Conservation (phyloP, 2,888 invertebrate genomes). For the Clusia tigrina region DNA sequence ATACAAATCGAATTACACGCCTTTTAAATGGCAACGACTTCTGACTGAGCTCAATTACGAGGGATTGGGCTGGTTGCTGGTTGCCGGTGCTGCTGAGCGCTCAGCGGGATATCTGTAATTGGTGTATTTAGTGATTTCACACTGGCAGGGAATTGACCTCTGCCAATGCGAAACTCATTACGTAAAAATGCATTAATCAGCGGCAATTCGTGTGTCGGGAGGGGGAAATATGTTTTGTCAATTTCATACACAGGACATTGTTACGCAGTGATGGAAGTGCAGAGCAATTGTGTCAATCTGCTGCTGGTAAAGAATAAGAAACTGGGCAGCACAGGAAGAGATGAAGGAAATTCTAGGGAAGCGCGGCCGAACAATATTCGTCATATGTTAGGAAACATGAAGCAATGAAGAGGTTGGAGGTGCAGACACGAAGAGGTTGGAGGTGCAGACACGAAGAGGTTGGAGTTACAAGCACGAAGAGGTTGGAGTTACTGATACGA, state of each 20-base stretch:
- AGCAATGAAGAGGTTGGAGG: too few relatives aligned
- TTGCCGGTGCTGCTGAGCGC: background rate
- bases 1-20: constrained; percentile 62
- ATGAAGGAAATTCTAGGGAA: too few relatives aligned
- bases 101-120: constrained; percentile 40
- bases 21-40: constrained; percentile 49
- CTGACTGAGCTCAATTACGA: background rate
- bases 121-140: constrained; percentile 27
- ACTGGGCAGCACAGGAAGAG: too few relatives aligned
- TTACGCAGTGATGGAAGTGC: too few relatives aligned
- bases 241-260: background rate
- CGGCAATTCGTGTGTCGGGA: background rate
- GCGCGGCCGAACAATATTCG: too few relatives aligned
- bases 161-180: constrained; percentile 12
- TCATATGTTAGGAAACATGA: too few relatives aligned
- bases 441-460: too few relatives aligned
- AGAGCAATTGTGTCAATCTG: too few relatives aligned
- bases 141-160: constrained; percentile 6
- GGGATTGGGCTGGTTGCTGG: background rate
- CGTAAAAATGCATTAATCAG: constrained; percentile 1
- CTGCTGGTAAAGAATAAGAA: too few relatives aligned
- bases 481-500: too few relatives aligned
- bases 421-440: too few relatives aligned
- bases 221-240: background rate
- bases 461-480: too few relatives aligned